These are phyloP conservation scores for Ia io DNA, from an alignment of 2,113 vertebrate species.

Conservation along the genomic window DNA sequence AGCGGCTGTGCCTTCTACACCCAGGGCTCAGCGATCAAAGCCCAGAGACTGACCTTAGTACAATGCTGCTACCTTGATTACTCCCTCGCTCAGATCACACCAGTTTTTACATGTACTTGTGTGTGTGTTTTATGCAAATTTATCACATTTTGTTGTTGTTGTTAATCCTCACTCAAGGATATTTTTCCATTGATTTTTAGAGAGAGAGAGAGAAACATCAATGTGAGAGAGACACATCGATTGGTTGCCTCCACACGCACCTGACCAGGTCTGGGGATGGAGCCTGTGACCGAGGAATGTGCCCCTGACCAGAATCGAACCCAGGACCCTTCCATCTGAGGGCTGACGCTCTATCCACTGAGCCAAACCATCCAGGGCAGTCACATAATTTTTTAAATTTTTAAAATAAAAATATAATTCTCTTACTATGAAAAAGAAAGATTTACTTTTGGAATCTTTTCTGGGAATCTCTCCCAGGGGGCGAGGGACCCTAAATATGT, in stretches of 20 bases:
- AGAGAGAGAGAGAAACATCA: too few relatives aligned
- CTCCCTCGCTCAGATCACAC: background rate
- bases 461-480: background rate
- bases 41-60: background rate
- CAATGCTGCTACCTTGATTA: background rate
- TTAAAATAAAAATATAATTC: background rate
- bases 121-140: background rate
- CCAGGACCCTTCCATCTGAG: too few relatives aligned
- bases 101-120: background rate
- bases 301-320: too few relatives aligned
- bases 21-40: background rate
- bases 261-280: too few relatives aligned
- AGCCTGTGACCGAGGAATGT: too few relatives aligned
- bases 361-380: too few relatives aligned
- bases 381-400: background rate
- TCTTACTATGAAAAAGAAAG: background rate
- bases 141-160: background rate
- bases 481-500: background rate
- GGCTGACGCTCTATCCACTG: too few relatives aligned
- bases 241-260: too few relatives aligned
- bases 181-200: too few relatives aligned
- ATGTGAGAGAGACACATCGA: too few relatives aligned
- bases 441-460: constrained; percentile 8
- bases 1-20: background rate
- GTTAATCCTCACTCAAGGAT: too few relatives aligned